Conservation (phyloP, 1,140 invertebrate species). For the Spodoptera litura region DNA sequence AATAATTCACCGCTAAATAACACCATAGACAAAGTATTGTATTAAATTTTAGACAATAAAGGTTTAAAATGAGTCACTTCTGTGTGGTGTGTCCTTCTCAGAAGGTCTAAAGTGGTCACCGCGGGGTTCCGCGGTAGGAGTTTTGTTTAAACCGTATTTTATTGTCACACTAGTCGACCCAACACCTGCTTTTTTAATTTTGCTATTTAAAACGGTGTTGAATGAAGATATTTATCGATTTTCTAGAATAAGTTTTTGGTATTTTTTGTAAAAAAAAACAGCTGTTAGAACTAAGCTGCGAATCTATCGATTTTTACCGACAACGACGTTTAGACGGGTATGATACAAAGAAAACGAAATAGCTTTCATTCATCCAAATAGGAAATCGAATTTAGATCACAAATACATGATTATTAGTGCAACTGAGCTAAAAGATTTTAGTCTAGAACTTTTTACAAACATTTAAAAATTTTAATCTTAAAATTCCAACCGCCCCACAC, state of each 20-base stretch:
- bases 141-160: slow-evolving; percentile 48
- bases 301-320: too few species aligned
- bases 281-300: too few species aligned
- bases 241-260: neutral
- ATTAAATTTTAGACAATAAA: slow-evolving; percentile 34
- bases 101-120: slow-evolving; percentile 46
- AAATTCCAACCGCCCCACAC: too few species aligned
- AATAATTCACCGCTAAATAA: slow-evolving; percentile 40
- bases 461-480: too few species aligned
- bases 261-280: neutral
- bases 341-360: too few species aligned
- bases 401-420: too few species aligned
- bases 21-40: slow-evolving; percentile 21
- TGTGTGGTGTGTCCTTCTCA: slow-evolving; percentile 20
- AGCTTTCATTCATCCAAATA: too few species aligned
- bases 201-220: slow-evolving; percentile 27
- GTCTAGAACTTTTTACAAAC: too few species aligned
- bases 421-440: too few species aligned
- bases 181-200: slow-evolving; percentile 44
- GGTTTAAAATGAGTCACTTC: slow-evolving; percentile 43
- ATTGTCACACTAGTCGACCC: slow-evolving; percentile 42
- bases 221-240: slow-evolving; percentile 41
- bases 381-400: too few species aligned
- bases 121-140: slow-evolving; percentile 41
- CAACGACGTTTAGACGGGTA: too few species aligned